phyloP scores from a whole-genome alignment of 2,888 invertebrate species.

The Hyposoter dolosus region DNA sequence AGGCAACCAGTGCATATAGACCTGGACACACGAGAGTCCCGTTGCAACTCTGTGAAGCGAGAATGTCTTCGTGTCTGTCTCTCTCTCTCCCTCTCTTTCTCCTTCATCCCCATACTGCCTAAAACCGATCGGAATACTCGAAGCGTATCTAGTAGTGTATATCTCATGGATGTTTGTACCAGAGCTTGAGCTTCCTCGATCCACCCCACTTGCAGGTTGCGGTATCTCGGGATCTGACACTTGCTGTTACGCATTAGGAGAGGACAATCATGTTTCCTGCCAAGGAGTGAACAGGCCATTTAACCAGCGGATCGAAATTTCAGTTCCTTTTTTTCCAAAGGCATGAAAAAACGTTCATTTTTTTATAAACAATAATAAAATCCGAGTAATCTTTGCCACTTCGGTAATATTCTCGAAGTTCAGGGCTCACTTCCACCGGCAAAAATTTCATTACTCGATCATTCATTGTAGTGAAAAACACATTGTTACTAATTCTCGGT shows the following conservation, averaged over 20 bases:
- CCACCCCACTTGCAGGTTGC: constrained; percentile 30
- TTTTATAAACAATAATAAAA: background rate
- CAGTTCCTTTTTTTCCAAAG: background rate
- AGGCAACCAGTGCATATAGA: constrained; percentile 15
- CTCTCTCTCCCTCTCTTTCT: constrained; percentile 48
- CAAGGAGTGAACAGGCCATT: background rate
- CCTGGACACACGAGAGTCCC: constrained; percentile 51
- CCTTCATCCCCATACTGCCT: constrained; percentile 26
- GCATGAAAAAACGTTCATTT: background rate
- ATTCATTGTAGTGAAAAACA: background rate
- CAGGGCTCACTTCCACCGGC: background rate
- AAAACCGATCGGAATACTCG: constrained; percentile 37
- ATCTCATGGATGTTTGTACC: constrained; percentile 28
- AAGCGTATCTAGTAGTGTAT: constrained; percentile 47
- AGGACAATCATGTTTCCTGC: background rate
- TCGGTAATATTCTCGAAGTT: background rate
- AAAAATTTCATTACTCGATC: constrained; percentile 17
- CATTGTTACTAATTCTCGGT: constrained; percentile 4
- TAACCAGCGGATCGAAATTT: background rate
- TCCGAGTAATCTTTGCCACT: background rate
- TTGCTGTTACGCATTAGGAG: constrained; percentile 4
- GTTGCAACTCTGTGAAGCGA: constrained; percentile 27
- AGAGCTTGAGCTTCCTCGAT: constrained; percentile 40
- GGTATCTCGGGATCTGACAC: constrained; percentile 20
- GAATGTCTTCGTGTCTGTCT: constrained; percentile 29